Percentiles rank a stretch among this genome's conserved stretches.
Evolutionary conservation across 2,888 invertebrate species (phyloP).

Genomic region (Drosophila meridiana): DNA sequence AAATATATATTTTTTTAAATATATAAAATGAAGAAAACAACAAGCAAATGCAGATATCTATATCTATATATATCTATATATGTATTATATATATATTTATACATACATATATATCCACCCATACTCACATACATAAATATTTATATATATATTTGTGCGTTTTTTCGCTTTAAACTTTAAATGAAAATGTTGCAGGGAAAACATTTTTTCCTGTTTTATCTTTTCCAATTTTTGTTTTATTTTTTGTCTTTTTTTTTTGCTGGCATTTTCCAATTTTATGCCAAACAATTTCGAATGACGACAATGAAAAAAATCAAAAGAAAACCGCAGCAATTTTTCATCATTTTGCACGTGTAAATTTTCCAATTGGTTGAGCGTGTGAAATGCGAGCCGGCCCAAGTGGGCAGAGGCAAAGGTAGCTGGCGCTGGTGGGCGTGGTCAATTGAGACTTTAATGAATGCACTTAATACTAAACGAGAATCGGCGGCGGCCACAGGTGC

Average conservation of each 20-base stretch:
- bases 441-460: conserved; percentile 14
- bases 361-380: conserved; percentile 82
- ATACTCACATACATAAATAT: conserved; percentile 11
- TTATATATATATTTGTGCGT: conserved; percentile 17
- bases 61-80: not conserved
- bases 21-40: conserved; percentile 25
- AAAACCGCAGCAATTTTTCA: conserved; percentile 83
- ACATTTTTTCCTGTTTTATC: conserved; percentile 3
- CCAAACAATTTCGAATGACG: conserved; percentile 69
- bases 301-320: conserved; percentile 17
- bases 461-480: conserved; percentile 9
- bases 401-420: not conserved
- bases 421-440: conserved; percentile 23
- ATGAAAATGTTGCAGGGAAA: conserved; percentile 71
- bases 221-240: not conserved
- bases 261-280: conserved; percentile 71
- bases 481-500: conserved; percentile 13
- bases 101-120: not conserved
- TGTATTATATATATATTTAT: not conserved
- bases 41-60: conserved; percentile 10
- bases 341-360: conserved; percentile 84
- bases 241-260: conserved; percentile 11
- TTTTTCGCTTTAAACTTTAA: conserved; percentile 69
- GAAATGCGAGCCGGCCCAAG: conserved; percentile 51
- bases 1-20: not conserved